Base-by-base conservation (phyloP, 92 coral and sea anemone species). In the Epizoanthus ramosus region DNA sequence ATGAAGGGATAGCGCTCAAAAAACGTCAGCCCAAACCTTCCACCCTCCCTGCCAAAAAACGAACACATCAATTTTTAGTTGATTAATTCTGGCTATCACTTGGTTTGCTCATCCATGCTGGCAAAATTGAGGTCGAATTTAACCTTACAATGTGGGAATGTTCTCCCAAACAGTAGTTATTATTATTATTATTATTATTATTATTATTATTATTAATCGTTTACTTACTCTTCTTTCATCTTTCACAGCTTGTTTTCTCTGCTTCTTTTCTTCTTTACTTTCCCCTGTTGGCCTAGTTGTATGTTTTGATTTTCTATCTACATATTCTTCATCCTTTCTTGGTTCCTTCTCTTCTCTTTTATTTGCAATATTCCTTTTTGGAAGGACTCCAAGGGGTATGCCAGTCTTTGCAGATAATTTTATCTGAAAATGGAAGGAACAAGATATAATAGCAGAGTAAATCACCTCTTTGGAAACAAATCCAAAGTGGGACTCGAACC, bases 351-450 rank as follows among this genome's bases (percentile, higher is more conserved):
- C 57, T 73, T 72, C 79, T 63, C 3, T 61, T 77, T 61, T 77
- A 19, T 77, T 92, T 6, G 85, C 57, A 15, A 68, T 75, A 25
- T 54, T 85, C 1, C 58, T 83, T 33, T 91, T 86, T 4, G 97
- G 88, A 8, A 96, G 84, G 10, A 96, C 91, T 18, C 99, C 99
- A 3, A 96, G 79, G 45, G 99, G 99, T 33, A 96, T 93, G 33
- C 99, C 98, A 64, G 89, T 86, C 85, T 88, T 94, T 69, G 67
- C 73, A 6, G 99, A 96, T 54, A 96, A 47, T 64, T 91, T 90
- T 64, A 96, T 96, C 41, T 86, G 86, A 63, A 89, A 82, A 17
- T 67, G 80, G 57, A 65, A 12, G 13, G 47, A 52, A 15, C 59
- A 71, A 3, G 63, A 43, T 6, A 24, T 60, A 79, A 79, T 21